Conservation (phyloP, 2,888 invertebrate species). For the Lepidocyrtoides sp. region DNA sequence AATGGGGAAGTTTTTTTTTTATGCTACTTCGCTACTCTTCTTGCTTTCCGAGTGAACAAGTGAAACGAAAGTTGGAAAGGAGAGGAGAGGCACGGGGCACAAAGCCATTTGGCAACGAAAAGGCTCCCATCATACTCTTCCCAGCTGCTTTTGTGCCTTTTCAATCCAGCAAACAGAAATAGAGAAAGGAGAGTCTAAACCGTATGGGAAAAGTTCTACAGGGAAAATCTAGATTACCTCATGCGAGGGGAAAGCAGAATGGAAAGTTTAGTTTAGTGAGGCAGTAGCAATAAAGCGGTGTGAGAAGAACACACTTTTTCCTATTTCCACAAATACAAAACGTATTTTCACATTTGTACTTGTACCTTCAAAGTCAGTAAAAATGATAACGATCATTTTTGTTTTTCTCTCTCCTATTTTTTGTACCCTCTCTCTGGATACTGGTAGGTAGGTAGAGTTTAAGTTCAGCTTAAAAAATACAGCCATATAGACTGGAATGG, state of each 20-base stretch:
- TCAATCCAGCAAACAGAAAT: background rate
- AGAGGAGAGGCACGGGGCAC: conserved; percentile 26
- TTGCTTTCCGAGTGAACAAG: background rate
- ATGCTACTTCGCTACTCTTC: background rate
- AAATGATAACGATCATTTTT: conserved; percentile 66
- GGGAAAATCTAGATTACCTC: conserved; percentile 42
- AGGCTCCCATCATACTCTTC: background rate
- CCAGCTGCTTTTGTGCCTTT: background rate
- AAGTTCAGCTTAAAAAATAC: background rate
- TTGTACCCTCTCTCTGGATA: background rate
- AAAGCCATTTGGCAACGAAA: conserved; percentile 37
- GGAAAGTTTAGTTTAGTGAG: conserved; percentile 6
- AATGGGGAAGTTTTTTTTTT: background rate
- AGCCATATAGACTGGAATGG: background rate
- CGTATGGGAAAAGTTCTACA: conserved; percentile 43
- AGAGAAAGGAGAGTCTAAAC: background rate
- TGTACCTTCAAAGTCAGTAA: conserved; percentile 44
- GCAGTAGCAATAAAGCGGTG: background rate
- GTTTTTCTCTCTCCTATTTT: background rate
- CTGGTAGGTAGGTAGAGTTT: too few species aligned
- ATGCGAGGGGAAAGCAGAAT: background rate
- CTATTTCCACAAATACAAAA: background rate
- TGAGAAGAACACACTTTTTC: background rate
- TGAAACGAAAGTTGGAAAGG: background rate
- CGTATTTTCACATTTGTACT: background rate